Percentiles rank a stretch among this genome's conserved stretches.
These are phyloP conservation scores for Lypha dubia DNA, from an alignment of 2,888 invertebrate genomes.

Conservation along the genomic window DNA sequence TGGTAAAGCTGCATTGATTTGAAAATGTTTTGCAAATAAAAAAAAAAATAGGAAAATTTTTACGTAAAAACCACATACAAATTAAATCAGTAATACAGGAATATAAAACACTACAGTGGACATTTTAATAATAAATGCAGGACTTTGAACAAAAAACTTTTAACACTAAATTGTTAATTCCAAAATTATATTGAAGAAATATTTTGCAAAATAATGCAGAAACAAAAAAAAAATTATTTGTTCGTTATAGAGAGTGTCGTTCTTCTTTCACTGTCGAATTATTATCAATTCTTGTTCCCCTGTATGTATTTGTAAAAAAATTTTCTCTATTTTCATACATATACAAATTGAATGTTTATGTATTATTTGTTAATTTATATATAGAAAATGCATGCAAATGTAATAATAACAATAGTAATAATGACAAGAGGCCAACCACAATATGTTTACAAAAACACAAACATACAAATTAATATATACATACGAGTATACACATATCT, in stretches of 20 bases:
- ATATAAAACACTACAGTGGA: neutral
- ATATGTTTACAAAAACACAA: conserved; percentile 53
- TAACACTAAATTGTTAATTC: too few species aligned
- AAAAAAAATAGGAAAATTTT: conserved; percentile 6
- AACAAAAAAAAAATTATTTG: too few species aligned
- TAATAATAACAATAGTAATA: conserved; percentile 77
- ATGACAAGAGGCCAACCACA: conserved; percentile 76
- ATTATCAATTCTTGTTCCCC: neutral
- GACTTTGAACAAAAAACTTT: too few species aligned
- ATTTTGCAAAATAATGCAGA: too few species aligned
- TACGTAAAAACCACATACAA: neutral
- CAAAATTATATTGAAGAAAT: too few species aligned
- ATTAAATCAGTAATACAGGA: neutral
- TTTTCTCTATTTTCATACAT: too few species aligned
- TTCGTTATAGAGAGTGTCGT: neutral
- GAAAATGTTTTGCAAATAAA: neutral
- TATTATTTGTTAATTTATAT: conserved; percentile 39
- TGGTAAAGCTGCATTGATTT: conserved; percentile 46
- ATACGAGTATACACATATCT: neutral
- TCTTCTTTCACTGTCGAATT: neutral
- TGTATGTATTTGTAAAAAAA: neutral
- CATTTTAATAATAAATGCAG: neutral
- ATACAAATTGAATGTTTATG: conserved; percentile 50
- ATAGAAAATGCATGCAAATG: conserved; percentile 46
- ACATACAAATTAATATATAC: conserved; percentile 9